Conservation (phyloP, 2,888 invertebrate species). For the Mystacides longicornis region DNA sequence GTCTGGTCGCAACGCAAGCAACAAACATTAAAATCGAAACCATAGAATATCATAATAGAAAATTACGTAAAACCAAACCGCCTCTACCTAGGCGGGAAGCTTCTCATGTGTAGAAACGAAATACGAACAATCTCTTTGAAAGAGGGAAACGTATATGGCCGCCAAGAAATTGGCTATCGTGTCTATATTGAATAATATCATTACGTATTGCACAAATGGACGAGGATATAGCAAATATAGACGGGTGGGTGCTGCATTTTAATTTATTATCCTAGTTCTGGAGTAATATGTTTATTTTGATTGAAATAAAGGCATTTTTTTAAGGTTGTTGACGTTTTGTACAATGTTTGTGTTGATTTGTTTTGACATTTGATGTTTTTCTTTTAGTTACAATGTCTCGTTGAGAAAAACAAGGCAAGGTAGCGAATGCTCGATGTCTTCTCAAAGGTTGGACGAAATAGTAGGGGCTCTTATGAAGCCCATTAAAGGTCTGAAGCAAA, state of each 20-base stretch:
- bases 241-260: conserved; percentile 15
- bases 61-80: background rate
- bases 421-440: conserved; percentile 34
- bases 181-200: conserved; percentile 35
- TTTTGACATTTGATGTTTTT: conserved; percentile 31
- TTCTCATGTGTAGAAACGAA: conserved; percentile 8
- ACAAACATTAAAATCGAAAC: too few relatives aligned
- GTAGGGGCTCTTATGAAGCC: conserved; percentile 44
- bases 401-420: conserved; percentile 41
- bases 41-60: background rate
- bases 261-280: background rate
- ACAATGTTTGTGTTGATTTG: conserved; percentile 21
- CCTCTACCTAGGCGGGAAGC: conserved; percentile 13
- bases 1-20: background rate
- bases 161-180: conserved; percentile 19
- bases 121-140: conserved; percentile 34
- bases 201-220: conserved; percentile 44
- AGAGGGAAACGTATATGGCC: conserved; percentile 49
- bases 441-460: conserved; percentile 41
- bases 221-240: conserved; percentile 32
- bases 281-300: conserved; percentile 2
- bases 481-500: conserved; percentile 39
- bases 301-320: background rate
- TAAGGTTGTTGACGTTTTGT: conserved; percentile 15
- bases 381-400: conserved; percentile 37